Evolutionary conservation across 2,797 vertebrate genomes (phyloP), one percentile per base, ranked within the genome.

Genomic region (Enoplosus armatus): DNA sequence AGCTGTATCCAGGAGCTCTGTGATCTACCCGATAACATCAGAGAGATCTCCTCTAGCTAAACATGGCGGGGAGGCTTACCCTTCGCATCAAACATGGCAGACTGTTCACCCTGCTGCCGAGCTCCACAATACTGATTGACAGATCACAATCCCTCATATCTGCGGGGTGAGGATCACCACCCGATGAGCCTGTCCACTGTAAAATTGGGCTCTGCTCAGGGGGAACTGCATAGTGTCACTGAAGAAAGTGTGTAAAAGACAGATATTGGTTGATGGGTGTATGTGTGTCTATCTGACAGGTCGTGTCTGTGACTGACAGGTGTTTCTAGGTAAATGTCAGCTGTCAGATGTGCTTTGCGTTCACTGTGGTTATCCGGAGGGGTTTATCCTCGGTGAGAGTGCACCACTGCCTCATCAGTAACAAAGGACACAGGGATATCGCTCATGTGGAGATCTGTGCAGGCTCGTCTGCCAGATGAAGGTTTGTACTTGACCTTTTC

Each of bases 11-110:
- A 54, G 81, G 56, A 80, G 71, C 66, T 64, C 73, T 90, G 86
- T 79, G 87, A 91, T 90, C 84, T 84, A 76, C 72, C 85, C 73
- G 92, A 89, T 92, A 88, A 79, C 77, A 86, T 89, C 83, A 82
- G 41, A 87, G 60, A 82, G 73, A 86, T 81, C 73, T 64, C 24
- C 65, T 85, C 77, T 77, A 81, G 87, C 88, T 79, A 75, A 77
- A 80, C 81, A 64, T 77, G 87, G 84, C 59, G 26, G 51, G 53
- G 75, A 79, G 72, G 85, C 82, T 78, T 65, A 69, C 48, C 67
- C 62, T 74, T 68, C 16, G 22, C 70, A 72, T 83, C 77, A 71
- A 62, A 86, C 79, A 66, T 8, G 53, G 80, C 69, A 62, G 72
- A 60, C 37, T 65, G 72, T 70, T 82, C 47, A 41, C 55, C 75